These are phyloP conservation scores for Anhinga anhinga DNA, from an alignment of 2,113 vertebrate genomes.

Conservation along the genomic window DNA sequence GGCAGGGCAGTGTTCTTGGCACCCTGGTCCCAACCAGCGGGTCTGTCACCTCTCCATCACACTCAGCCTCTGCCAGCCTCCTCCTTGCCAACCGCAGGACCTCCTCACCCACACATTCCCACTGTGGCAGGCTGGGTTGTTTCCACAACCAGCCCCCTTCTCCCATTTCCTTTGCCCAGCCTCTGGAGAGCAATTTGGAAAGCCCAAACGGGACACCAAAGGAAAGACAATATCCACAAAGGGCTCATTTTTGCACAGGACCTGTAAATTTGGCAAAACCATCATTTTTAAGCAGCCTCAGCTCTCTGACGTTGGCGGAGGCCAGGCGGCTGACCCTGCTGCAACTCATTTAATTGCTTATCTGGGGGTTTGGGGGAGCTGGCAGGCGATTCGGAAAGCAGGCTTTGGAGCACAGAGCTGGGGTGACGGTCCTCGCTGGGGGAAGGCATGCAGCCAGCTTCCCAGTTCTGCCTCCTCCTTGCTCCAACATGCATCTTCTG, in stretches of 20 bases:
- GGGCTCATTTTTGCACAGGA: neutral
- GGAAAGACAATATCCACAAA: neutral
- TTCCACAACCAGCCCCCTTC: neutral
- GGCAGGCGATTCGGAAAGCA: neutral
- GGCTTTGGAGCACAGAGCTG: neutral
- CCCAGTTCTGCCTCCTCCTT: neutral
- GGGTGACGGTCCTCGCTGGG: neutral
- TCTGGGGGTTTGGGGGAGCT: neutral
- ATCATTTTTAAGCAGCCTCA: neutral
- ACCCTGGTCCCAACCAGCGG: neutral
- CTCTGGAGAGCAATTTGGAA: neutral
- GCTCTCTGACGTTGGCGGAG: neutral
- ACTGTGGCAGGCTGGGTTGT: neutral
- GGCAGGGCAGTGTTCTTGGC: neutral
- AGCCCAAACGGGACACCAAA: fast-evolving
- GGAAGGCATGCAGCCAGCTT: neutral
- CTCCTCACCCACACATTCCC: neutral
- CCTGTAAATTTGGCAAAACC: neutral
- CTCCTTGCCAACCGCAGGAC: neutral
- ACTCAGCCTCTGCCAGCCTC: neutral
- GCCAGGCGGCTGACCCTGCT: neutral
- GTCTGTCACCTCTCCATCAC: neutral
- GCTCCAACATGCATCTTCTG: neutral
- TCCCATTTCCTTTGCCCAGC: neutral
- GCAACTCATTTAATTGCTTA: neutral